Evolutionary conservation across 2,888 invertebrate genomes (phyloP), one percentile per base, ranked within the genome.

Genomic region (Drosophila austrosaltans): DNA sequence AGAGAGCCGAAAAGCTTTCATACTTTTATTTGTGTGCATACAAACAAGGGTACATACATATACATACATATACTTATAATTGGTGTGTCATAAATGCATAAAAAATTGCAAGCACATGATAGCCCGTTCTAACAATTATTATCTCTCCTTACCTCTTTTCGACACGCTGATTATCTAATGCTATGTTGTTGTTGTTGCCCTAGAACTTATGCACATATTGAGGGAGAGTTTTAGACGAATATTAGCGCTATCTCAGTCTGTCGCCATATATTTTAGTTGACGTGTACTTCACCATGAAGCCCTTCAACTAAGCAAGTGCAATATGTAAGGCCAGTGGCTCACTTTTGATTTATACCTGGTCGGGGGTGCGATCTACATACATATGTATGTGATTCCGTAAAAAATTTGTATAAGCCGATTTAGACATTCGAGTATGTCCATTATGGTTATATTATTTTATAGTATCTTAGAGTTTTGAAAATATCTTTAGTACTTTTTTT

Each of bases 1-100:
- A 60, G 59, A 70, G 81, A 75, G 68, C 58, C 76, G 62, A 70
- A 69, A 60, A 78, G 81, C 81, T 87, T 75, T 73, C 75, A 74
- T 75, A 53, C 53, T 16, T 28, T 28, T 28, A 40, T 67, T 59
- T 67, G 36, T 60, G 61, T 40, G 3, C 42, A 28, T 28, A 28
- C 4, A 16, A 16, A 16, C 16, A 16, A 16, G 16, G 16, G 28
- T 28, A 32, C 36, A 36, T 36, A 36, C 8, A 8, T 36, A 36
- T 8, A 36, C 3, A 8, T 8, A 2, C 8, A 36, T 8, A 36
- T 36, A 8, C 7, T 36, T 8, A 36, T 1, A 36, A 40, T 68
- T 40, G 36, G 42, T 58, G 42, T 67, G 77, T 77, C 79, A 84
- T 87, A 89, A 89, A 81, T 89, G 89, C 83, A 88, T 88, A 78